Evolutionary conservation across 2,888 invertebrate species (phyloP), one percentile per base, ranked within the genome.

Genomic region (Diplolepis rosae): DNA sequence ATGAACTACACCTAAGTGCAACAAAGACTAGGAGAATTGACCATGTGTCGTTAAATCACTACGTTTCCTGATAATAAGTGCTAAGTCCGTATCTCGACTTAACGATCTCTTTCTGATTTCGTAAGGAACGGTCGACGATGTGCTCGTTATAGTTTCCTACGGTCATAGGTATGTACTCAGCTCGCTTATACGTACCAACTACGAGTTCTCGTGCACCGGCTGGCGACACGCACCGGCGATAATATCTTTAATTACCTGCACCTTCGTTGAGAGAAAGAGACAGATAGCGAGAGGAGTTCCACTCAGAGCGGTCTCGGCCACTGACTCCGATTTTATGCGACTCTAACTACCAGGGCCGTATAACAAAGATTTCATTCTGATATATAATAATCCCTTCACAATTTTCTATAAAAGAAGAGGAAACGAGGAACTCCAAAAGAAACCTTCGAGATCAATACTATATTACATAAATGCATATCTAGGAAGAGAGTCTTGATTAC

Each of bases 191-290:
- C 69, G 71, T 74, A 73, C 72, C 32, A 42, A 52, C 67, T 28
- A 45, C 61, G 30, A 18, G 71, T 75, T 67, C 69, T 66, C 77
- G 75, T 70, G 72, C 77, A 76, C 75, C 72, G 77, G 75, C 77
- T 78, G 82, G 82, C 83, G 85, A 85, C 86, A 86, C 85, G 85
- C 85, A 85, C 82, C 80, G 79, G 75, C 81, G 86, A 86, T 86
- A 85, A 84, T 86, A 86, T 86, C 86, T 86, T 85, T 86, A 86
- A 86, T 86, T 86, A 85, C 85, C 81, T 69, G 77, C 78, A 80
- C 79, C 77, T 81, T 72, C 54, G 70, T 68, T 28, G 70, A 68
- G 48, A 67, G 65, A 74, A 61, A 68, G 50, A 66, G 51, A 32
- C 56, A 56, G 71, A 66, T 52, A 68, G 61, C 48, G 71, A 70